phyloP scores from a whole-genome alignment of 2,797 vertebrate species.

The Trachops cirrhosus region DNA sequence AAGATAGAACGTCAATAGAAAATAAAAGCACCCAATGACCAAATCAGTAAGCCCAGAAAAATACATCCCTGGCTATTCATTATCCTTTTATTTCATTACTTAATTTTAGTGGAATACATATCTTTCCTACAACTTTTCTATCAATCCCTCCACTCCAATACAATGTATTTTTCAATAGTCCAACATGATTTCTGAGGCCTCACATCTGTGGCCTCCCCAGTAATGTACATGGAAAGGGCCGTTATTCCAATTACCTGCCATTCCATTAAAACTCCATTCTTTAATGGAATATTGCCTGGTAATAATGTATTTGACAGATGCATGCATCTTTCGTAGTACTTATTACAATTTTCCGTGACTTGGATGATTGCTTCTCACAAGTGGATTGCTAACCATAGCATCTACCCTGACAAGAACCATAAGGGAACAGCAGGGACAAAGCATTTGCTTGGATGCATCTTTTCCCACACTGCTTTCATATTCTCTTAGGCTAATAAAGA shows the following conservation, averaged over 20 bases:
- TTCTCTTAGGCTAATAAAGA: neutral
- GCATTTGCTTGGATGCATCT: neutral
- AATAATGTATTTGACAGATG: neutral
- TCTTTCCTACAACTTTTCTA: neutral
- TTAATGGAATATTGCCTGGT: slow-evolving; percentile 20
- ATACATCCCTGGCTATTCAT: neutral
- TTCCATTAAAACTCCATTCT: neutral
- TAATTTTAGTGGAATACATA: slow-evolving; percentile 8
- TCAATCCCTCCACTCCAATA: neutral
- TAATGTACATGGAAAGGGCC: neutral
- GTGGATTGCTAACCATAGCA: neutral
- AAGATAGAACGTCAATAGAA: neutral
- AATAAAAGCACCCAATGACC: neutral
- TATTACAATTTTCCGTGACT: neutral
- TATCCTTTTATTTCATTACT: neutral
- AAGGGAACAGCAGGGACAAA: neutral
- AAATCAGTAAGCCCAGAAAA: neutral
- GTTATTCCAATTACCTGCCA: neutral
- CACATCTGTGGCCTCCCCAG: neutral
- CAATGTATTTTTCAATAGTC: neutral
- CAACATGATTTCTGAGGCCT: neutral
- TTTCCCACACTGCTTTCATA: neutral
- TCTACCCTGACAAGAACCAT: neutral
- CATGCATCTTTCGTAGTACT: neutral
- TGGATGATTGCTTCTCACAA: neutral